A percentile compares a stretch with the other conserved stretches of the same genome.
These are phyloP conservation scores for Phylloscopus trochilus DNA, from an alignment of 2,113 vertebrate genomes.

Conservation along the genomic window DNA sequence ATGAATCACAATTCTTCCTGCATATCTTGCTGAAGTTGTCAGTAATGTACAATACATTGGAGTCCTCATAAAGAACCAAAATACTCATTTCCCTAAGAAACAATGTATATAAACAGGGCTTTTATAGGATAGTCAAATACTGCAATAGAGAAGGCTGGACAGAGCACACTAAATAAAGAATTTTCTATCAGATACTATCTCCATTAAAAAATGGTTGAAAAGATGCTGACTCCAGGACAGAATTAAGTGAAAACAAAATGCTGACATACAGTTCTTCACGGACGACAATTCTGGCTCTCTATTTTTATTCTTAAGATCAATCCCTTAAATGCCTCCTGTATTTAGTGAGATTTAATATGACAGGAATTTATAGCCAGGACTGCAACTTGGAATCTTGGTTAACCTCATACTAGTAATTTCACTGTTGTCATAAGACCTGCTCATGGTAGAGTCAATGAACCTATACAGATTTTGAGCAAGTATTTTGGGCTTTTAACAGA, in stretches of 20 bases:
- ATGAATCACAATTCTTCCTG: neutral
- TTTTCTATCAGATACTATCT: neutral
- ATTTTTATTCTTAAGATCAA: constrained; percentile 21
- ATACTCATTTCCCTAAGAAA: neutral
- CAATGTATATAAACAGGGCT: neutral
- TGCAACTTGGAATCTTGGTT: neutral
- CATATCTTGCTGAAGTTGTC: neutral
- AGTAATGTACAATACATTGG: neutral
- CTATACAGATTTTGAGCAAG: neutral
- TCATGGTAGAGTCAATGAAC: neutral
- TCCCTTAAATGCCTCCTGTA: neutral
- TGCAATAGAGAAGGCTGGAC: neutral
- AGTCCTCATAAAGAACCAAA: neutral
- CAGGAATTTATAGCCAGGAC: neutral
- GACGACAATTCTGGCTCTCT: neutral
- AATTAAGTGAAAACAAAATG: constrained; percentile 25
- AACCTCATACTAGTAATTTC: neutral
- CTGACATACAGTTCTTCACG: neutral
- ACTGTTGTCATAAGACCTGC: neutral
- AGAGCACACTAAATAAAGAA: neutral
- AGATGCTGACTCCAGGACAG: neutral
- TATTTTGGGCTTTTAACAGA: neutral
- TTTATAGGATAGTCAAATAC: neutral
- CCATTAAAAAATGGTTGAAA: neutral
- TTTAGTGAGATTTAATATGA: constrained; percentile 7